Evolutionary conservation across 37 sponge, comb jelly and placozoan species (phyloP).

Genomic region (Aplysina aerophoba): DNA sequence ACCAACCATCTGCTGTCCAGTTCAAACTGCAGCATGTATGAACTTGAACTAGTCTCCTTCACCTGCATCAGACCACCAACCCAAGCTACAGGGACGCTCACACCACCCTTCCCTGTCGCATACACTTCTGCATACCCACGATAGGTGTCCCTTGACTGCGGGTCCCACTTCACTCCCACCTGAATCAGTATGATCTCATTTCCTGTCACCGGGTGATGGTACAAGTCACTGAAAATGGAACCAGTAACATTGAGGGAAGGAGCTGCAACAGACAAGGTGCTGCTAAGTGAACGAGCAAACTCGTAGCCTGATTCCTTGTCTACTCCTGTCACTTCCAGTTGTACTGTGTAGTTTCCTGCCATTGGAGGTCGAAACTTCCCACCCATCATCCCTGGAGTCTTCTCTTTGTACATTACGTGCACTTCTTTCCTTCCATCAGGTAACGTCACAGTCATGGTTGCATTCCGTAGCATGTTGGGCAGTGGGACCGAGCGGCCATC

Average conservation of each 20-base stretch:
- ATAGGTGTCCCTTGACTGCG: background rate
- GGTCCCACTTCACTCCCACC: background rate
- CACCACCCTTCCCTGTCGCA: background rate
- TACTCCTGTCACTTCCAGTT: background rate
- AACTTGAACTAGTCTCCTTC: background rate
- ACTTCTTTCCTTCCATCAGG: background rate
- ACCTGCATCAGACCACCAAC: slow-evolving; percentile 17
- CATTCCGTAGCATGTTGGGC: background rate
- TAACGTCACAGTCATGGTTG: background rate
- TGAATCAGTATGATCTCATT: background rate
- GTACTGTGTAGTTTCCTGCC: slow-evolving; percentile 1
- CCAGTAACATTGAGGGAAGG: slow-evolving; percentile 16
- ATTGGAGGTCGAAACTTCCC: background rate
- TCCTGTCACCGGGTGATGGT: background rate
- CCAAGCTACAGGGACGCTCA: slow-evolving; percentile 15
- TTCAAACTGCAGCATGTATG: slow-evolving; percentile 9
- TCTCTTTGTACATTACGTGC: background rate
- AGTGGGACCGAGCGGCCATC: background rate
- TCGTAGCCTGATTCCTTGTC: background rate
- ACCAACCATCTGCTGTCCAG: slow-evolving; percentile 23
- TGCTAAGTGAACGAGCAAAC: background rate
- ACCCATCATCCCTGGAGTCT: background rate
- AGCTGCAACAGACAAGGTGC: background rate
- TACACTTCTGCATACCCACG: slow-evolving; percentile 17
- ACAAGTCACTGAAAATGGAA: background rate